Evolutionary conservation across 2,888 invertebrate species (phyloP).

Genomic region (Drosophila niveifrons): DNA sequence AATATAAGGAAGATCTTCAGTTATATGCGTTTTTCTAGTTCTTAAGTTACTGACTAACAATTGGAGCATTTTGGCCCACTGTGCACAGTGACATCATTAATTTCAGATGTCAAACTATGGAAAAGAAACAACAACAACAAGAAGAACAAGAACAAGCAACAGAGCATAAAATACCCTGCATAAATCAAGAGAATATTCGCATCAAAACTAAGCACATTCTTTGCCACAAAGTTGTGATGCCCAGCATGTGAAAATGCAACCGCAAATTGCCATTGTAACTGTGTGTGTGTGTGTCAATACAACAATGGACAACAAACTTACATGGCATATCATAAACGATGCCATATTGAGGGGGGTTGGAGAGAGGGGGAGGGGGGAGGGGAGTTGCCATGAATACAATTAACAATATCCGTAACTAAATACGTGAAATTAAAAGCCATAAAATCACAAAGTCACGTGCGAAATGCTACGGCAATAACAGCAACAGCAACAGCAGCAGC

Average conservation of each 20-base stretch:
- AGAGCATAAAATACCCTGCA: neutral
- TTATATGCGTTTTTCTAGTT: too few species aligned
- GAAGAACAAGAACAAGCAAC: neutral
- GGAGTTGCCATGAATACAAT: slow-evolving; percentile 59
- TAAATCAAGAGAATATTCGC: neutral
- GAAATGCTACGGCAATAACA: slow-evolving; percentile 67
- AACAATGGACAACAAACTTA: slow-evolving; percentile 47
- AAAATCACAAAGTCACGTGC: slow-evolving; percentile 83
- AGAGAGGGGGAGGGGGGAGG: neutral
- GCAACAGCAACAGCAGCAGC: slow-evolving; percentile 44
- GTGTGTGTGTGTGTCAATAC: slow-evolving; percentile 38
- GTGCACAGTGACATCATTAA: slow-evolving; percentile 57
- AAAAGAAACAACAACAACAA: neutral
- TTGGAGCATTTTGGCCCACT: neutral
- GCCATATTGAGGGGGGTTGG: slow-evolving; percentile 18
- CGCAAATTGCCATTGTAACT: slow-evolving; percentile 39
- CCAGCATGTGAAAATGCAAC: neutral
- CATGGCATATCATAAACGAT: slow-evolving; percentile 55
- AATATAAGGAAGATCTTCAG: too few species aligned
- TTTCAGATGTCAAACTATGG: slow-evolving; percentile 24
- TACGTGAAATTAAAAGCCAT: slow-evolving; percentile 83
- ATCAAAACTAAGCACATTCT: neutral
- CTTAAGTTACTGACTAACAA: too few species aligned
- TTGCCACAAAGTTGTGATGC: neutral
- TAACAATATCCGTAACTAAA: slow-evolving; percentile 81